Evolutionary conservation across 2,113 vertebrate species (phyloP), one percentile per base, ranked within the genome.

Genomic region (Riparia riparia): DNA sequence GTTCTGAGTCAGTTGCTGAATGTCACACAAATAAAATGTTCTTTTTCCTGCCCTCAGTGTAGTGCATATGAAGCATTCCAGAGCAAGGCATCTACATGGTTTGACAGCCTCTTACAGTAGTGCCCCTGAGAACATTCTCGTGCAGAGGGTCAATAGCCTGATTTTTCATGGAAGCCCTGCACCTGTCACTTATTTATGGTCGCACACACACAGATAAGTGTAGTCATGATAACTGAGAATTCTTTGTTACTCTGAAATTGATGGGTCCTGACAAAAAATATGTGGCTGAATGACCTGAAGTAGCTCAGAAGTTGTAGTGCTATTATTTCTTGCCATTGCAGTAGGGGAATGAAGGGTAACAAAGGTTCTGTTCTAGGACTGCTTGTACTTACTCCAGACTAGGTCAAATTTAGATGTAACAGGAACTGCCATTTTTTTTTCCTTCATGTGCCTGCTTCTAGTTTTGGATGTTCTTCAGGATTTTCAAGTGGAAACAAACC

Each of bases 21-120:
- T 68, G 14, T 54, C 15, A 2, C 60, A 41, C 21, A n/a, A 64
- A 74, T 44, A 4, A 1, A 28, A 25, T 2, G 17, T 51, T 65
- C 10, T 42, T 50, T 20, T 17, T 21, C 14, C 12, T 54, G 54
- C 32, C 10, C 7, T 42, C 44, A 20, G 29, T 31, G 39, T 34
- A 13, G 47, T 25, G 32, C 21, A 5, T 8, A 10, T 25, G 21
- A 24, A 24, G 12, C 39, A 3, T n/a, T 49, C 90, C 66, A 63
- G 47, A 77, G 32, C 28, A 34, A 28, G 28, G 26, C 51, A 14
- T 2, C 22, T 3, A 0, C 20, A 4, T 22, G 24, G 32, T 44
- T 8, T 58, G 56, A 4, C 29, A 39, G 28, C 18, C 20, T 73
- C 3, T 17, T 13, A 5, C 0, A 13, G 29, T 2, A 12, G 34